A percentile compares a stretch with the other conserved stretches of the same genome.
Conservation (phyloP, 2,888 invertebrate species). For the Chrysina gloriosa region DNA sequence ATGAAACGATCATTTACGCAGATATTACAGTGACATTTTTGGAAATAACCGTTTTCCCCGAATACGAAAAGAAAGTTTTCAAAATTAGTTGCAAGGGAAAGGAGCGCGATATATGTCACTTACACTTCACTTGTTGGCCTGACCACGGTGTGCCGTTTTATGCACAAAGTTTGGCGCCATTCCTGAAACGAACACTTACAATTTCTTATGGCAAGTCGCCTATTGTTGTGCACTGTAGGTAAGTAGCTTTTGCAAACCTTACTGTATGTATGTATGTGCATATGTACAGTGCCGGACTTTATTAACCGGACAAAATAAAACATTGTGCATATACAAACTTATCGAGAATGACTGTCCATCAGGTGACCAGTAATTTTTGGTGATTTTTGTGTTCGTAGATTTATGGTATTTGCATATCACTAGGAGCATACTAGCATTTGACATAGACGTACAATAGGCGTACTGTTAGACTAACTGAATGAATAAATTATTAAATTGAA, state of each 20-base stretch:
- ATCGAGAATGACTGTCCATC: too few relatives aligned
- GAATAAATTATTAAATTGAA: too few relatives aligned
- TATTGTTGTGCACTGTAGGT: conserved; percentile 69
- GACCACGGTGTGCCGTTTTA: conserved; percentile 66
- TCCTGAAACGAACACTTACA: conserved; percentile 58
- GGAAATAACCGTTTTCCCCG: conserved; percentile 58
- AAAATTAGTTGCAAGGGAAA: conserved; percentile 51
- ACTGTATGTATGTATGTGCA: too few relatives aligned
- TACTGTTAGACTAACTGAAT: too few relatives aligned
- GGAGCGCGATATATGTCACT: conserved; percentile 57
- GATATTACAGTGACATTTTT: conserved; percentile 58
- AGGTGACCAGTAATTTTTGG: too few relatives aligned
- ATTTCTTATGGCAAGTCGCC: conserved; percentile 54
- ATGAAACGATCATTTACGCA: conserved; percentile 61
- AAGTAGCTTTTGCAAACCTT: too few relatives aligned
- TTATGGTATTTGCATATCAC: too few relatives aligned
- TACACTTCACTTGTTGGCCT: conserved; percentile 69
- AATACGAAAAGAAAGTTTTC: conserved; percentile 61
- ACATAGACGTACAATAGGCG: too few relatives aligned
- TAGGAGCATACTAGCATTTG: too few relatives aligned
- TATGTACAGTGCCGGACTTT: too few relatives aligned
- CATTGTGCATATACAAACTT: too few relatives aligned
- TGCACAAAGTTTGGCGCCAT: conserved; percentile 51
- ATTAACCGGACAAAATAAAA: neutral
- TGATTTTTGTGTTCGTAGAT: too few relatives aligned